A percentile compares a stretch with the other conserved stretches of the same genome.
Conservation (phyloP, 2,888 invertebrate genomes). For the Sinodicranocentrus sp. region DNA sequence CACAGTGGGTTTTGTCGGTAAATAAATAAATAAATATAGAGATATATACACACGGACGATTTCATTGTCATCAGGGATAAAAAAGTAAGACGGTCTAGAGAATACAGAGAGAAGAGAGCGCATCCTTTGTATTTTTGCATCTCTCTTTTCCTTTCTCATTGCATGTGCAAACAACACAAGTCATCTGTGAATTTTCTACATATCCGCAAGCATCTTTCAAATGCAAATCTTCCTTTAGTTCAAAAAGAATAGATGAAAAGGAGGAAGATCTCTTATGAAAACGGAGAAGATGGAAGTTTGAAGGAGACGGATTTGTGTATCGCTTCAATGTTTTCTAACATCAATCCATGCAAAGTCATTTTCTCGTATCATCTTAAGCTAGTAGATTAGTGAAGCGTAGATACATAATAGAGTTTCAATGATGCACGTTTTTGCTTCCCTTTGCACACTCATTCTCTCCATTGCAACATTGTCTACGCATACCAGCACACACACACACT, state of each 20-base stretch:
- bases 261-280: constrained; percentile 19
- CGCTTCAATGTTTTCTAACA: background rate
- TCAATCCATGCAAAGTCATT: background rate
- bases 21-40: background rate
- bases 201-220: constrained; percentile 52
- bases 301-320: constrained; percentile 24
- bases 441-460: too few relatives aligned
- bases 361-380: constrained; percentile 14
- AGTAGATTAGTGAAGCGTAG: constrained; percentile 1
- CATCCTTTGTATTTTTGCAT: constrained; percentile 38
- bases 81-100: constrained; percentile 49
- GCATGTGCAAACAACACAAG: constrained; percentile 32
- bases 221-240: constrained; percentile 46
- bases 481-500: too few relatives aligned
- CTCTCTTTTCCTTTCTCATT: constrained; percentile 28
- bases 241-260: constrained; percentile 33
- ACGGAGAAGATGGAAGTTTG: constrained; percentile 20
- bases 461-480: too few relatives aligned
- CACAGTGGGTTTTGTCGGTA: too few relatives aligned
- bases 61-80: constrained; percentile 49
- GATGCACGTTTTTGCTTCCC: too few relatives aligned
- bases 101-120: constrained; percentile 30
- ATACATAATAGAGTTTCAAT: too few relatives aligned
- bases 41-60: constrained; percentile 45
- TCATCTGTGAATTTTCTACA: constrained; percentile 28